Conservation (phyloP, 2,113 vertebrate genomes). For the Leucopsar rothschildi region DNA sequence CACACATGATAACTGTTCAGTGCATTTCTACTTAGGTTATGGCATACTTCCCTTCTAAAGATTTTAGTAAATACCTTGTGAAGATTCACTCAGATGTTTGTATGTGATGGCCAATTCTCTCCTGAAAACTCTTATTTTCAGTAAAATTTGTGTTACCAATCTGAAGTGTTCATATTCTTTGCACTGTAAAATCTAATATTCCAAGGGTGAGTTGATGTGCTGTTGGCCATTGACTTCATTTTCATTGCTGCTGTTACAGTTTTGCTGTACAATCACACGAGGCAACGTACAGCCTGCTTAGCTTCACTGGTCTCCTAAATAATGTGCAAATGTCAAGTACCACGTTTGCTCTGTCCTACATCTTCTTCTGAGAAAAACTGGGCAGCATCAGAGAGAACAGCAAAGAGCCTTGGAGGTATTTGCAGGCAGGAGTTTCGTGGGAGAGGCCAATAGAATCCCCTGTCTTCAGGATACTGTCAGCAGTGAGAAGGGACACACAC, state of each 20-base stretch:
- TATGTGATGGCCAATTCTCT: not conserved
- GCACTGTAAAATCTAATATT: not conserved
- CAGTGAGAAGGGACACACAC: not conserved
- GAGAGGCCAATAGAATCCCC: not conserved
- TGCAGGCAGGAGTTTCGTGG: not conserved
- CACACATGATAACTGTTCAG: not conserved
- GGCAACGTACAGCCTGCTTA: not conserved
- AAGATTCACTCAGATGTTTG: not conserved
- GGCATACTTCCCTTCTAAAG: not conserved
- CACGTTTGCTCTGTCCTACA: not conserved
- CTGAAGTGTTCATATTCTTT: not conserved
- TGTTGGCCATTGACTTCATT: not conserved
- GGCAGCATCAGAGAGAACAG: not conserved
- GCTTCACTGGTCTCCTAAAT: not conserved
- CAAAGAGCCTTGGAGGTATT: not conserved
- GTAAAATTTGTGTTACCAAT: not conserved
- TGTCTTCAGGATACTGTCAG: not conserved
- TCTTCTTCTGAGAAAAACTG: not conserved
- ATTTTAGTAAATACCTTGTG: not conserved
- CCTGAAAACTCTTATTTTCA: not conserved
- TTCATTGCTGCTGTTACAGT: not conserved
- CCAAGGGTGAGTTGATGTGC: not conserved
- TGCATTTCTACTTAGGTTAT: not conserved
- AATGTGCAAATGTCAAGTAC: not conserved
- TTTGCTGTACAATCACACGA: not conserved